A percentile compares a stretch with the other conserved stretches of the same genome.
phyloP scores from a whole-genome alignment of 2,888 invertebrate genomes.

The Torymus aiolomorphi region DNA sequence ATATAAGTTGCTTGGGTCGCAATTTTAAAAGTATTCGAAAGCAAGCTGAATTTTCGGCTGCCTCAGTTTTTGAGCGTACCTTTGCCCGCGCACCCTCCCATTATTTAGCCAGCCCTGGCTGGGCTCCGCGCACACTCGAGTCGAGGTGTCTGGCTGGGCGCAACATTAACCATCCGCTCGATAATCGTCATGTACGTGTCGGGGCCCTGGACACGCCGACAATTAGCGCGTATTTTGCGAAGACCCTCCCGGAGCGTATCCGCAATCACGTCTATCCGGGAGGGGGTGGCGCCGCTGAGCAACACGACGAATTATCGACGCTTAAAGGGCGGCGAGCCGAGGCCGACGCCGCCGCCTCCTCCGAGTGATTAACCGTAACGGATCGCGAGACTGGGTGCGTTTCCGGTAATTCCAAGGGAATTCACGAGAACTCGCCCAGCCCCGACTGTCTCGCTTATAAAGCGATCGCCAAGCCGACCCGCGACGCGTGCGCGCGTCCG shows the following conservation, averaged over 20 bases:
- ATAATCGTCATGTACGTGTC: constrained; percentile 30
- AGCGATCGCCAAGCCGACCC: constrained; percentile 34
- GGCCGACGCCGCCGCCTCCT: neutral
- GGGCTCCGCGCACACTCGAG: too few relatives aligned
- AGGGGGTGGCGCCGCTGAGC: neutral
- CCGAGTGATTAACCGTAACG: constrained; percentile 47
- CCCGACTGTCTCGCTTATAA: constrained; percentile 34
- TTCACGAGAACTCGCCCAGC: constrained; percentile 42
- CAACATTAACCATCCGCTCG: constrained; percentile 3
- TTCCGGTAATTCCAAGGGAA: constrained; percentile 52
- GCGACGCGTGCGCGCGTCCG: neutral
- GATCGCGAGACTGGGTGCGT: constrained; percentile 46
- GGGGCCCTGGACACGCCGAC: neutral
- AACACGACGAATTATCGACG: constrained; percentile 40
- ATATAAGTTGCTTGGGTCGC: too few relatives aligned
- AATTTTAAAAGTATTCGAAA: too few relatives aligned
- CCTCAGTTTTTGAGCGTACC: too few relatives aligned
- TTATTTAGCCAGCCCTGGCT: too few relatives aligned
- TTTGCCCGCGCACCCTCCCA: too few relatives aligned
- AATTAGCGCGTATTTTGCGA: constrained; percentile 22
- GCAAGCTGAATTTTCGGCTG: too few relatives aligned
- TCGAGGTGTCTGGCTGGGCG: neutral
- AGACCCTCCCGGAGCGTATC: constrained; percentile 11
- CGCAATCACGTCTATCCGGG: constrained; percentile 19
- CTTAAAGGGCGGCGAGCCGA: constrained; percentile 39